phyloP scores from a whole-genome alignment of 2,797 vertebrate species.

The Decapterus maruadsi region DNA sequence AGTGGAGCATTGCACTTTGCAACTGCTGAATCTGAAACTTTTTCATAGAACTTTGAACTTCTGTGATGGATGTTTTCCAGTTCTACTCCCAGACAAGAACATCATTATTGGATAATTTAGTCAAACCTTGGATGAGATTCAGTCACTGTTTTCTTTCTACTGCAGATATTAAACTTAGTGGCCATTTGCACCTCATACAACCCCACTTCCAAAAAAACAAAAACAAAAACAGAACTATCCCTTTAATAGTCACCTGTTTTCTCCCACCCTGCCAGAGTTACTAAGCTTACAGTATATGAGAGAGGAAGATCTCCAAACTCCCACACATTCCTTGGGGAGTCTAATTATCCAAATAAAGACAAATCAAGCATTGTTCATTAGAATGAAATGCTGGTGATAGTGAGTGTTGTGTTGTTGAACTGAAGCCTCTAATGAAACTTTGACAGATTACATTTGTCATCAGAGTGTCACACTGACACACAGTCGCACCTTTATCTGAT shows the following conservation, averaged over 20 bases:
- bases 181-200: no score
- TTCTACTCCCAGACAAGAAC: neutral
- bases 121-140: neutral
- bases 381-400: neutral
- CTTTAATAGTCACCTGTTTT: no score
- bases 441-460: slow-evolving; percentile 25
- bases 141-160: no score
- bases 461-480: slow-evolving; percentile 17
- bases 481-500: slow-evolving; percentile 54
- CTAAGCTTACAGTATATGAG: neutral
- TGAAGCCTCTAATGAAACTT: slow-evolving; percentile 7
- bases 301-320: neutral
- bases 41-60: no score
- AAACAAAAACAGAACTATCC: no score
- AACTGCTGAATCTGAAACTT: no score
- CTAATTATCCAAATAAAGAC: no score
- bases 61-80: no score
- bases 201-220: no score
- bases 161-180: no score
- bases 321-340: neutral
- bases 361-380: neutral
- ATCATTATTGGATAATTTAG: neutral
- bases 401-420: slow-evolving; percentile 5
- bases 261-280: no score
- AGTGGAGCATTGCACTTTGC: no score